Evolutionary conservation across 2,797 vertebrate species (phyloP), one percentile per base, ranked within the genome.

Genomic region (Melanogrammus aeglefinus): DNA sequence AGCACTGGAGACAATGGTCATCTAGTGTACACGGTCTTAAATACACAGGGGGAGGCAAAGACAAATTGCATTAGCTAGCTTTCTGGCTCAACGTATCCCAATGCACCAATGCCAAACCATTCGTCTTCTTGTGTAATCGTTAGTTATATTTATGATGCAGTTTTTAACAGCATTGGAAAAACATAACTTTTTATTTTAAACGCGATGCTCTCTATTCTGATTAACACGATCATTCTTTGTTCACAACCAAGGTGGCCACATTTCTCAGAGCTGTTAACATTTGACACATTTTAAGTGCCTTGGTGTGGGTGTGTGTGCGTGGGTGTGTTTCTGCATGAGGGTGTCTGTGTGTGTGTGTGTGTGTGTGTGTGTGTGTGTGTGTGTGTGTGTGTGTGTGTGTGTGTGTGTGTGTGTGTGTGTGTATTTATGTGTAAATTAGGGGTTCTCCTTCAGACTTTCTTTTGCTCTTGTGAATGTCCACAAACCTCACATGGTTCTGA

Each of bases 401-500:
- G 41, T 44, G 41, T 16, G 41, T 44, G 41, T 44, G 13, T 16
- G 3, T 44, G 41, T 44, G 13, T 44, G 1, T 44, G 41, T 44
- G 2, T 41, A 13, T 41, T 9, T 41, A 13, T 44, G 41, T 44
- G 41, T 44, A 44, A 16, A 44, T 13, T 2, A 44, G 12, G 10
- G 41, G 41, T 44, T 14, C 81, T 82, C 81, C 85, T 86, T 85
- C 86, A 86, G 85, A 77, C 74, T 71, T 81, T 82, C 82, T 75
- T 79, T 76, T 71, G 79, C 83, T 85, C 77, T 75, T 80, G 81
- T 35, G 5, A 72, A 57, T 6, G 47, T 83, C 75, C 82, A 73
- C 85, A 90, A 81, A 89, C 87, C 84, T 87, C 86, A 88, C 82
- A 83, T 51, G 86, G 82, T 86, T 91, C 85, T 89, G 84, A 81